A percentile compares a stretch with the other conserved stretches of the same genome.
phyloP scores from a whole-genome alignment of 2,113 vertebrate species.

The Colaptes auratus region DNA sequence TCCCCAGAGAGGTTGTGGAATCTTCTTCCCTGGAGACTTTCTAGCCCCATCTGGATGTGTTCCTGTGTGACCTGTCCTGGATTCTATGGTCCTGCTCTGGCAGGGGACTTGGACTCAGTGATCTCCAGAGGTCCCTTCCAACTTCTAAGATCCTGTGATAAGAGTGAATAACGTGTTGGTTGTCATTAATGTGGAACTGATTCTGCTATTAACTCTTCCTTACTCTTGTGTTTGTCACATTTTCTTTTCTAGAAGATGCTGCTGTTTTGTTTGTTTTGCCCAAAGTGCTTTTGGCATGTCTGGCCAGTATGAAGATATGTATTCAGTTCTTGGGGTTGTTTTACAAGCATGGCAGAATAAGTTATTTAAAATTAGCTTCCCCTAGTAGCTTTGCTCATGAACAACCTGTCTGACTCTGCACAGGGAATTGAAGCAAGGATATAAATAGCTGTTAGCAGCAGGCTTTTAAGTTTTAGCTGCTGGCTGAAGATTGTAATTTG shows the following conservation, averaged over 20 bases:
- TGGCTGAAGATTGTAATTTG: slow-evolving; percentile 2
- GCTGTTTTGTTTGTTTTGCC: not conserved
- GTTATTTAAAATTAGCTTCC: not conserved
- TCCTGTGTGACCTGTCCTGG: too few relatives aligned
- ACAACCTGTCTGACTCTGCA: not conserved
- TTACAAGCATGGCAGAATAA: not conserved
- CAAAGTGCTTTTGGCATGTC: not conserved
- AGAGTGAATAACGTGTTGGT: not conserved
- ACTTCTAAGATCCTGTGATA: not conserved
- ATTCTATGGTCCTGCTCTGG: too few relatives aligned
- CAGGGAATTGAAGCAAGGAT: not conserved
- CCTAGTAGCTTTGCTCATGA: not conserved
- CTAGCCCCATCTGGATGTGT: too few relatives aligned
- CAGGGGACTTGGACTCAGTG: too few relatives aligned
- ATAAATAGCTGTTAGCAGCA: slow-evolving; percentile 2
- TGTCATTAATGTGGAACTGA: not conserved
- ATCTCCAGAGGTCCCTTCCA: too few relatives aligned
- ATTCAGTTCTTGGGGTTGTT: not conserved
- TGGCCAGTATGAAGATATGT: not conserved
- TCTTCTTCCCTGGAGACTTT: too few relatives aligned
- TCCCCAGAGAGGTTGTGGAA: too few relatives aligned
- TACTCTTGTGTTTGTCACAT: not conserved
- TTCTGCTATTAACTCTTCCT: not conserved
- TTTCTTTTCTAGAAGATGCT: not conserved
- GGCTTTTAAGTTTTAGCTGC: not conserved